Evolutionary conservation across 2,113 vertebrate species (phyloP).

Genomic region (Leiothrix lutea): DNA sequence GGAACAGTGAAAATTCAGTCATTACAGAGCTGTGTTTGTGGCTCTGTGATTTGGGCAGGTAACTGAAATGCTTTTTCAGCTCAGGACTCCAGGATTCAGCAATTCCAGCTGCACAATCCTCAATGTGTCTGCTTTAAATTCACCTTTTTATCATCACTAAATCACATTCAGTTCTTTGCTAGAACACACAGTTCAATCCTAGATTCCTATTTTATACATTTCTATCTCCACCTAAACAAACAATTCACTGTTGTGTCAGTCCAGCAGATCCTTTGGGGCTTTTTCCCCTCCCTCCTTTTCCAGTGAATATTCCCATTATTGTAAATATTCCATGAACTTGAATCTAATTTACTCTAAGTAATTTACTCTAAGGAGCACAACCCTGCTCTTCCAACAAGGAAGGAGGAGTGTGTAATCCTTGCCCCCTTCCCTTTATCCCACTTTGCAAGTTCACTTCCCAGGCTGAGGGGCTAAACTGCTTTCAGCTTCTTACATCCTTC

Average conservation of each 20-base stretch:
- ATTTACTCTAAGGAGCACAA: neutral
- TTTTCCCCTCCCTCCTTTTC: neutral
- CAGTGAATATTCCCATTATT: neutral
- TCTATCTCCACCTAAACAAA: neutral
- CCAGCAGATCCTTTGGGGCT: neutral
- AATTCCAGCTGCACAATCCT: neutral
- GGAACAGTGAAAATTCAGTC: neutral
- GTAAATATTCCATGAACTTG: neutral
- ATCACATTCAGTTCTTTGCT: neutral
- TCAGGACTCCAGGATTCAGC: neutral
- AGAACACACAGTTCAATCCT: neutral
- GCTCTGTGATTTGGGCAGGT: neutral
- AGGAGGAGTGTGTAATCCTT: neutral
- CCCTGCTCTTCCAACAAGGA: neutral
- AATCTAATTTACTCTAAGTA: neutral
- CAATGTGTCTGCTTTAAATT: neutral
- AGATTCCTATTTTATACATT: neutral
- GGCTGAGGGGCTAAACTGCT: neutral
- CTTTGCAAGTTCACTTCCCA: neutral
- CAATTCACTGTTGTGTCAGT: neutral
- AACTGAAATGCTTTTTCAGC: neutral
- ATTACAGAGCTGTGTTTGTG: neutral
- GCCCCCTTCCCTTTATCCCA: neutral
- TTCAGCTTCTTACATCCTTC: neutral
- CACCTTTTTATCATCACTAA: neutral